phyloP scores from a whole-genome alignment of 2,113 vertebrate genomes.

The Oryzias melastigma region DNA sequence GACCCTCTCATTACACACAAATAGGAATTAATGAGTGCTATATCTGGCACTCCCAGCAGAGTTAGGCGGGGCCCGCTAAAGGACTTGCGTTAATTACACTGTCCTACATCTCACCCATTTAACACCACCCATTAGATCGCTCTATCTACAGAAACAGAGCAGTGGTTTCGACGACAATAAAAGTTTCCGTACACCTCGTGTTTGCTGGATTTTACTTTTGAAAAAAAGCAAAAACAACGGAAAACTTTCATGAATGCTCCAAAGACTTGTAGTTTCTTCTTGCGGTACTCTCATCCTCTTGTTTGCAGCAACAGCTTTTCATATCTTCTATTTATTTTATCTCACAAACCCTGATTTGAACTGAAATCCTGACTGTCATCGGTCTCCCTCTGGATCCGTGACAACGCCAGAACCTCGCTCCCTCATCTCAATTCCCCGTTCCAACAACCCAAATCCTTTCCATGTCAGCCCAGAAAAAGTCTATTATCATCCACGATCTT shows the following conservation, averaged over 20 bases:
- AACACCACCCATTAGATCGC: constrained; percentile 61
- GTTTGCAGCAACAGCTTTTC: constrained; percentile 36
- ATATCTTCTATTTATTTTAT: constrained; percentile 22
- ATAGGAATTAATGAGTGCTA: constrained; percentile 80
- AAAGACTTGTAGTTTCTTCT: constrained; percentile 32
- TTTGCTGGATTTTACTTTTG: constrained; percentile 41
- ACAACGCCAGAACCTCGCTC: not conserved
- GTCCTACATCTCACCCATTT: constrained; percentile 76
- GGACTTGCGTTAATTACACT: constrained; percentile 79
- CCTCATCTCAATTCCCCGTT: not conserved
- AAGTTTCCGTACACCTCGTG: constrained; percentile 8
- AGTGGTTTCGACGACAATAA: not conserved
- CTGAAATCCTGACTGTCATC: not conserved
- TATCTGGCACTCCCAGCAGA: constrained; percentile 72
- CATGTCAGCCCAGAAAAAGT: not conserved
- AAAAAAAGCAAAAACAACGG: constrained; percentile 33
- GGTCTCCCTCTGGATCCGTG: not conserved
- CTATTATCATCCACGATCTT: too few relatives aligned
- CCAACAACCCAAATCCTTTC: constrained; percentile 9
- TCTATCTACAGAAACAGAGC: constrained; percentile 40
- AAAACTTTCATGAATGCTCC: constrained; percentile 49
- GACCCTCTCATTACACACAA: constrained; percentile 80
- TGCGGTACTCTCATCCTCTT: constrained; percentile 15
- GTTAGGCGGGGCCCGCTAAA: constrained; percentile 80
- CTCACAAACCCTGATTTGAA: constrained; percentile 10